Conservation (phyloP, 2,113 vertebrate genomes). For the Silurus asotus region DNA sequence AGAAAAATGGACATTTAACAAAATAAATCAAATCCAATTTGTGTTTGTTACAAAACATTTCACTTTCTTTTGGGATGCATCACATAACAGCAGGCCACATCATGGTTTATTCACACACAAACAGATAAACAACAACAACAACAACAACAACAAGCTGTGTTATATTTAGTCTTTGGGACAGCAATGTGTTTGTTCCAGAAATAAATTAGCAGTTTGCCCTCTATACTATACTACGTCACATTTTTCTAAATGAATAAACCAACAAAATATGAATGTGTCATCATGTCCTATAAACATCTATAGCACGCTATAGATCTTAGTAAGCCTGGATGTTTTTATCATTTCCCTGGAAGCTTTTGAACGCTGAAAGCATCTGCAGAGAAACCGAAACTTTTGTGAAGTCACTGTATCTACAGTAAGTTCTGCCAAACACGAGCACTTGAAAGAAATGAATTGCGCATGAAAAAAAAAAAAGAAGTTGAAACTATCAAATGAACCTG, state of each 20-base stretch:
- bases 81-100: neutral
- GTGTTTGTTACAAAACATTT: too few relatives aligned
- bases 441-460: constrained; percentile 45
- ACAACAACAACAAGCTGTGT: too few relatives aligned
- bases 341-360: neutral
- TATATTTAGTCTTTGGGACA: neutral
- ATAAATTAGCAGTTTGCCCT: neutral
- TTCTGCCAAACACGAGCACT: neutral
- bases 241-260: neutral
- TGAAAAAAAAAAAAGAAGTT: neutral
- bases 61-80: neutral
- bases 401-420: constrained; percentile 1
- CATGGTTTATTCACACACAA: neutral
- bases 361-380: neutral
- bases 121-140: neutral
- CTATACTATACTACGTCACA: too few relatives aligned
- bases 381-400: constrained; percentile 1
- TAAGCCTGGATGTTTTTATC: neutral
- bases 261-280: neutral
- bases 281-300: neutral
- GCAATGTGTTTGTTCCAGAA: neutral
- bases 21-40: neutral
- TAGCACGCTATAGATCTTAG: neutral
- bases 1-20: neutral
- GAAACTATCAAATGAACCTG: constrained; percentile 24